These are phyloP conservation scores for Rhagoletis zephyria DNA, from an alignment of 1,140 invertebrate species.

Conservation along the genomic window DNA sequence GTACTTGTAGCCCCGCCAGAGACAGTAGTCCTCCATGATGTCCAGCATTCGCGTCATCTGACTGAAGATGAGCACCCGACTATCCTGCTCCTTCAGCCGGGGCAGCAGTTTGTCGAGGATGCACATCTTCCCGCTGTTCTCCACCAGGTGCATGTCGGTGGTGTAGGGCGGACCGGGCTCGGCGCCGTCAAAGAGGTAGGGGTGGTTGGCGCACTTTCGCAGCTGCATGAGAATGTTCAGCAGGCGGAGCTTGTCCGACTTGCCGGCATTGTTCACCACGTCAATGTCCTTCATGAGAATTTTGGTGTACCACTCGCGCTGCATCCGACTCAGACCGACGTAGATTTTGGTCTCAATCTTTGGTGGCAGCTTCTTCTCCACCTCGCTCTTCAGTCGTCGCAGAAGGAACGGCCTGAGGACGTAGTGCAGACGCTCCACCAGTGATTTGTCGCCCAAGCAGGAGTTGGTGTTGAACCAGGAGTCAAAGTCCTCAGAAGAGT, in stretches of 20 bases:
- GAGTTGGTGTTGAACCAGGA: constrained; percentile 98
- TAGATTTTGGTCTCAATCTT: constrained; percentile 99
- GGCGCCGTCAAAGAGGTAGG: constrained; percentile 98
- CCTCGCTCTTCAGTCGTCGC: constrained; percentile 96
- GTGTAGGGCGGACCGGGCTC: constrained; percentile 99
- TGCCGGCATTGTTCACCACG: constrained; percentile 96
- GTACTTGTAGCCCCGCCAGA: constrained; percentile 93
- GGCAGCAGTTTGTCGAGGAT: constrained; percentile 96
- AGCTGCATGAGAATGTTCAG: constrained; percentile 99
- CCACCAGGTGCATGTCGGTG: constrained; percentile 95
- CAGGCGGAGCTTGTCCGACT: constrained; percentile 97
- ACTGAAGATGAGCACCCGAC: constrained; percentile 96
- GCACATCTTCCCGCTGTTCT: constrained; percentile 97
- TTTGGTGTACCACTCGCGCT: constrained; percentile 99
- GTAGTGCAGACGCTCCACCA: constrained; percentile 94
- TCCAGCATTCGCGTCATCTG: constrained; percentile 99
- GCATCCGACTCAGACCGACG: constrained; percentile 97
- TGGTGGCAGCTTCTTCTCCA: constrained; percentile 94
- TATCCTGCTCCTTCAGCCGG: constrained; percentile 92
- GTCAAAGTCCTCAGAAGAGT: constrained; percentile 97
- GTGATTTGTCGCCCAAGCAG: constrained; percentile 90
- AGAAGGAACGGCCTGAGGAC: constrained; percentile 96
- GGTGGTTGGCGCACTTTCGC: constrained; percentile 97
- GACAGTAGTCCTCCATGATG: constrained; percentile 98
- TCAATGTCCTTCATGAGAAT: constrained; percentile 99